phyloP scores from a whole-genome alignment of 2,797 vertebrate genomes.

The Limosa lapponica region DNA sequence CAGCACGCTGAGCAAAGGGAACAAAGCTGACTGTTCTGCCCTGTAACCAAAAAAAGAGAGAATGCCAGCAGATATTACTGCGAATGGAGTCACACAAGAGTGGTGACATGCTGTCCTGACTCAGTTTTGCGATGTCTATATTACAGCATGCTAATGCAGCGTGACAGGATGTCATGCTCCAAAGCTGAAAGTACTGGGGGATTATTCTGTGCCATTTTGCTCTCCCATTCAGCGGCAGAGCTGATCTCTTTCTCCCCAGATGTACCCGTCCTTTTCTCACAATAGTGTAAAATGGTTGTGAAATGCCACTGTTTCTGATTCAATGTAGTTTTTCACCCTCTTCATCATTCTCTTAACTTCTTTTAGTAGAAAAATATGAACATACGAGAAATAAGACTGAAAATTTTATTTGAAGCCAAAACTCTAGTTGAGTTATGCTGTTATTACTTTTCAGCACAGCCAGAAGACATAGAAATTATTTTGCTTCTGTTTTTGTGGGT shows the following conservation, averaged over 20 bases:
- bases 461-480: not conserved
- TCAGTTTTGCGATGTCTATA: not conserved
- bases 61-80: conserved; percentile 28
- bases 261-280: not conserved
- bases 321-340: not conserved
- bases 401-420: not conserved
- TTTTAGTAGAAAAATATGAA: not conserved
- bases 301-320: not conserved
- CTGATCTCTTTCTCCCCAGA: not conserved
- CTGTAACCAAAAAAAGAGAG: conserved; percentile 32
- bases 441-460: not conserved
- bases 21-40: conserved; percentile 53
- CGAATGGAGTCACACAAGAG: conserved; percentile 19
- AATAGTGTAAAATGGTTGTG: not conserved
- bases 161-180: not conserved
- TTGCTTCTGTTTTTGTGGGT: not conserved
- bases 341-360: not conserved
- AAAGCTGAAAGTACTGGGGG: not conserved
- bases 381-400: not conserved
- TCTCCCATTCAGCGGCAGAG: not conserved
- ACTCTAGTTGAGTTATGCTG: not conserved
- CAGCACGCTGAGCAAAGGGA: not conserved
- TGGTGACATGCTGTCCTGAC: conserved; percentile 31
- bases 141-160: not conserved
- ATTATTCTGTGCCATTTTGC: not conserved